Base-by-base conservation (phyloP, 2,113 vertebrate genomes). In the Epinephelus cyanopodus region DNA sequence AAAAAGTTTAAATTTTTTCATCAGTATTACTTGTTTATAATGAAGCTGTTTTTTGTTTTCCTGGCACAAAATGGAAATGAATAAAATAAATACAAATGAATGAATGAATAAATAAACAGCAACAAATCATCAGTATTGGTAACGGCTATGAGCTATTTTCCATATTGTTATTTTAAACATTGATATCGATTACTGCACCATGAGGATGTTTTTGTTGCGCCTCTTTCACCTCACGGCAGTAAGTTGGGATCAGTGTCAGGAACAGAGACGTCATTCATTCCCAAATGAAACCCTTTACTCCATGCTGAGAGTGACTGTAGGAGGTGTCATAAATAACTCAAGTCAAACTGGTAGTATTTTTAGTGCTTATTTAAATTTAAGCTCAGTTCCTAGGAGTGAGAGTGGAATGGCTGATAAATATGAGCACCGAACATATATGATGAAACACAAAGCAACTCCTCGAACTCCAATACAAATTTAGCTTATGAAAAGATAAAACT, bases 371-470 rank as follows among this genome's bases (percentile, higher is more conserved):
- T 53, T 77, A 64, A 65, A 57, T 73, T 62, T 33, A 33, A 70
- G 33, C 8, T 25, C 21, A 58, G 18, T 54, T 66, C 61, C 48
- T 10, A 0, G 17, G 56, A 52, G 50, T 57, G 27, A 69, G 13
- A 21, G 19, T n/a, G 45, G 45, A 56, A 61, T 70, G 23, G 3
- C 45, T 65, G 61, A 70, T 74, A 53, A 50, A 85, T 75, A 65
- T 18, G 48, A 57, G 10, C 27, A 14, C 29, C 25, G 68, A 73
- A 87, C 6, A 25, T 50, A 57, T 79, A 66, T 83, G 81, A 87
- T 85, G 85, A 81, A 90, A 83, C 56, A 61, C 57, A 86, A 62
- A 71, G 77, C 29, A 87, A 85, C 33, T 69, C 25, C 14, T 71
- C 42, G 15, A 50, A 63, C 19, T 61, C 25, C 67, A 47, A 19